Base-by-base conservation (phyloP, 2,797 vertebrate species). In the Sebastiscus albofasciatus region DNA sequence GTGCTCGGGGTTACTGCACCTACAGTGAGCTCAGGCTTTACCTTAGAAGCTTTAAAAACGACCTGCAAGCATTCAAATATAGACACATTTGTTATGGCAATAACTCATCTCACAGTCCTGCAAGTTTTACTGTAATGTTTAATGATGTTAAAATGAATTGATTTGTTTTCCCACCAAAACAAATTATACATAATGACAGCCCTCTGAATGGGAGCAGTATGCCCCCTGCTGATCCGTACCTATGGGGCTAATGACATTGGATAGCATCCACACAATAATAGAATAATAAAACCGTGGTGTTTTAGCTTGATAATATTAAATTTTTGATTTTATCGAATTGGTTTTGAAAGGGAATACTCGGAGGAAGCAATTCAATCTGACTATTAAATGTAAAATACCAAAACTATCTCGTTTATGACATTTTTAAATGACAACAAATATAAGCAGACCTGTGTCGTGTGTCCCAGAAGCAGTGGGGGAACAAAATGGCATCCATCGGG, bases 231-330 rank as follows among this genome's bases (percentile, higher is more conserved):
- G 56, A 87, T 52, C 34, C 22, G 27, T 56, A 61, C 54, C 58
- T 34, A 33, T 12, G 16, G 14, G 26, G 26, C 31, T 61, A 55
- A 81, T 72, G 39, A 52, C 24, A 62, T 82, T 62, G 76, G 68
- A 66, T 67, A 70, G 33, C 55, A 66, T 81, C 46, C 16, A 67
- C 54, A 80, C 31, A 66, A 65, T 54, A 81, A 84, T 1, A 71
- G 24, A 77, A 58, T 42, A 72, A 22, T 75, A 72, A 33, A 60
- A 75, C 4, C 24, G 24, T 27, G 52, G 11, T 22, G 56, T 79
- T 72, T 59, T 20, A 59, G 68, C 52, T 62, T 59, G 64, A 68
- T 55, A 36, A 42, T 52, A 59, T 67, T 65, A 22, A 2, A 8
- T 46, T 52, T 54, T 14, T n/a, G 2, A 55, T 33, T 20, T 65